phyloP scores from a whole-genome alignment of 2,797 vertebrate genomes.

The Kryptopterus vitreolus region DNA sequence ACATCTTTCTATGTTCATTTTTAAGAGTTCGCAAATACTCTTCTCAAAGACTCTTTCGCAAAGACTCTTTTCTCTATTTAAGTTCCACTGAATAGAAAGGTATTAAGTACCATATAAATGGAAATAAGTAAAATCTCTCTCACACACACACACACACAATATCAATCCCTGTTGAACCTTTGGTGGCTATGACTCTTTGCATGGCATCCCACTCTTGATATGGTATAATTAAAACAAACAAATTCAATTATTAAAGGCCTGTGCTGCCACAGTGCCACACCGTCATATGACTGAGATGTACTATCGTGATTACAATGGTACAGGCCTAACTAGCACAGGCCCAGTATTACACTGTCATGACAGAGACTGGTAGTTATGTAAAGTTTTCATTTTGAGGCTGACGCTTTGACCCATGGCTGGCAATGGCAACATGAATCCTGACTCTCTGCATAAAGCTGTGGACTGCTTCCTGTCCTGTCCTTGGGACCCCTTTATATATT shows the following conservation, averaged over 20 bases:
- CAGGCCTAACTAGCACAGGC: slow-evolving; percentile 52
- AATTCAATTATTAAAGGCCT: slow-evolving; percentile 80
- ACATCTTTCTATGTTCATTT: too few relatives aligned
- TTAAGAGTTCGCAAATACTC: too few relatives aligned
- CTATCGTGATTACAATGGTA: slow-evolving; percentile 53
- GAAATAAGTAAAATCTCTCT: too few relatives aligned
- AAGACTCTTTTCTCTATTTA: background rate
- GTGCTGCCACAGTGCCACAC: slow-evolving; percentile 70
- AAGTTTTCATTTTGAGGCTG: slow-evolving; percentile 69
- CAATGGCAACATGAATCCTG: slow-evolving; percentile 22
- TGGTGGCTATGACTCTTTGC: slow-evolving; percentile 71
- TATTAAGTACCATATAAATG: too few relatives aligned
- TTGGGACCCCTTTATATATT: too few relatives aligned
- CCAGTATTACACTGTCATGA: slow-evolving; percentile 74
- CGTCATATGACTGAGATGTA: slow-evolving; percentile 62
- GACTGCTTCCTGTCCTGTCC: slow-evolving; percentile 25
- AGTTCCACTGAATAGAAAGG: background rate
- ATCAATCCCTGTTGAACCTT: slow-evolving; percentile 55
- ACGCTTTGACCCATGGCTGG: slow-evolving; percentile 65
- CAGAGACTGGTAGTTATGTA: slow-evolving; percentile 68
- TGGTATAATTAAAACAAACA: slow-evolving; percentile 74
- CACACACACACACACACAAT: slow-evolving; percentile 28
- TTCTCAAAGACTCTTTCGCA: background rate
- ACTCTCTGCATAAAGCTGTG: slow-evolving; percentile 8
- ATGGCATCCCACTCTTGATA: slow-evolving; percentile 70